Base-by-base conservation (phyloP, 2,888 invertebrate species). In the Torymus aiolomorphi region DNA sequence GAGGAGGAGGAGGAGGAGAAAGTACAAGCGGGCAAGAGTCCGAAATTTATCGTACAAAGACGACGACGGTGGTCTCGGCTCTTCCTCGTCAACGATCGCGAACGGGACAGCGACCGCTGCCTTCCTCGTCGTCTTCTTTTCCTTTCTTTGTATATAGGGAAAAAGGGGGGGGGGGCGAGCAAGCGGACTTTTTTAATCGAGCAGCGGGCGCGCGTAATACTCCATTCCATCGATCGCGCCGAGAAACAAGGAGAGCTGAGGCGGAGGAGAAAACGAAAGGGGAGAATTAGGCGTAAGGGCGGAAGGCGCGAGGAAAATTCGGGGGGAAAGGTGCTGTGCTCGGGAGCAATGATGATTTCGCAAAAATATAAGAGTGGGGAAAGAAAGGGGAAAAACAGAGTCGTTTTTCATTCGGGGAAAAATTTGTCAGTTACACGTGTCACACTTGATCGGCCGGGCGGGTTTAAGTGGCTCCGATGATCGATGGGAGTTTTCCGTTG, bases 381-480 rank as follows among this genome's bases (percentile, higher is more conserved):
- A 8, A 2, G 1, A 42, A 42, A 2, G n/a, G 24, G 24, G n/a
- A 10, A 10, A 57, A 31, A 57, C 42, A 42, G 42, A 8, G 20
- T 74, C 73, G 69, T 78, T 74, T 78, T 78, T 78, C 78, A 78
- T 59, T 61, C 61, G 69, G 59, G 65, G 24, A 69, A 70, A 59
- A 62, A 20, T 70, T 69, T 76, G 76, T 76, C 76, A 62, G 20
- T 70, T 76, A 70, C 78, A 78, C 52, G 72, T 78, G 78, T 73
- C 72, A 59, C 78, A 59, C 78, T 67, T 72, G 61, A 59, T 59
- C 51, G 51, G 31, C 14, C 59, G 42, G 11, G 4, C 18, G n/a
- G 24, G 12, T 63, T 61, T 69, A 49, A 51, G 13, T 11, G 70
- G 63, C 42, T 16, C 63, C 14, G 13, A 31, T 78, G 78, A 78